Percentiles rank a stretch among this genome's conserved stretches.
Conservation (phyloP, 1,140 invertebrate genomes). For the Penaeus chinensis region DNA sequence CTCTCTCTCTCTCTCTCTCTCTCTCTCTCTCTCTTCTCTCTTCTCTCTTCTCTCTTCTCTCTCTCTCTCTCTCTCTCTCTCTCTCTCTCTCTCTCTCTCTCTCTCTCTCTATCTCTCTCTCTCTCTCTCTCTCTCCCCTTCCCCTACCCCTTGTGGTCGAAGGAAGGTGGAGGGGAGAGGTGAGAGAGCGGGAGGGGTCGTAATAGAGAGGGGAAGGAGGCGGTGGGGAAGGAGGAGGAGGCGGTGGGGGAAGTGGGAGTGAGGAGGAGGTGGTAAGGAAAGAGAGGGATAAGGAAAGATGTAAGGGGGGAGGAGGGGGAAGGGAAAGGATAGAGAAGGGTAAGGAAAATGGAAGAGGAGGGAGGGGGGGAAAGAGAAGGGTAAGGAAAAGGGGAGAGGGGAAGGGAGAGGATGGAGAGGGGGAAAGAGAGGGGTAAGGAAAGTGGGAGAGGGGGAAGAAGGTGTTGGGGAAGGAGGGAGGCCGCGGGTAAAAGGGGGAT, state of each 20-base stretch:
- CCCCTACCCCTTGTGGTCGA: too few species aligned
- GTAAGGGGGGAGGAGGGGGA: not conserved
- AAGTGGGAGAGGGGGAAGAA: not conserved
- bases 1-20: too few species aligned
- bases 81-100: too few species aligned
- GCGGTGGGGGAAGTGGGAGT: not conserved
- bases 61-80: too few species aligned
- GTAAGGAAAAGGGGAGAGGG: not conserved
- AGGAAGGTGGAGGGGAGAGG: not conserved
- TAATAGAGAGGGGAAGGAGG: not conserved
- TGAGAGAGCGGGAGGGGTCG: not conserved
- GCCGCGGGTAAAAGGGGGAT: not conserved
- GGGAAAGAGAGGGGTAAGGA: not conserved
- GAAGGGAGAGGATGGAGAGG: not conserved
- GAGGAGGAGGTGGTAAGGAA: too few species aligned
- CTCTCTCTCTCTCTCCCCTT: too few species aligned
- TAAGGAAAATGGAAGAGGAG: not conserved
- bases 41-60: too few species aligned
- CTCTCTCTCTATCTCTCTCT: too few species aligned
- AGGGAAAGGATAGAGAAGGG: not conserved
- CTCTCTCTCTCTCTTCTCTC: too few species aligned
- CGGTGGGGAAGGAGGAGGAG: not conserved
- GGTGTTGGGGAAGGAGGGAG: not conserved
- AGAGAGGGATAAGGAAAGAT: not conserved
- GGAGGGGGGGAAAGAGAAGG: not conserved